phyloP scores from a whole-genome alignment of 1,140 invertebrate genomes.

The Caenorhabditis briggsae region DNA sequence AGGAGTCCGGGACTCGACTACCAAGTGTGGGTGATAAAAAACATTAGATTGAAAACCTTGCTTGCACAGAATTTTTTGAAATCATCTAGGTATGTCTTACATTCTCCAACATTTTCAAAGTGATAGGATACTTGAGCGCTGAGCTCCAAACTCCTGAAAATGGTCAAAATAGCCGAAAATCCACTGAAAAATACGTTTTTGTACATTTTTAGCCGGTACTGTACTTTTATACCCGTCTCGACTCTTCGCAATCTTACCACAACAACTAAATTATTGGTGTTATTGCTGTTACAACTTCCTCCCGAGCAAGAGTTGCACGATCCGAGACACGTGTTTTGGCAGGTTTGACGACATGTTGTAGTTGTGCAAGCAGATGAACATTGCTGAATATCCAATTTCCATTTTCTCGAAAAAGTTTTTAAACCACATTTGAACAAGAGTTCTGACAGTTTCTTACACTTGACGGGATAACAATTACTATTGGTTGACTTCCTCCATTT shows the following conservation, averaged over 20 bases:
- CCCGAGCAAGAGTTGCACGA: conserved; percentile 36
- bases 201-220: too few relatives aligned
- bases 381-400: neutral
- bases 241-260: conserved; percentile 10
- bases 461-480: conserved; percentile 27
- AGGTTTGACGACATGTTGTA: conserved; percentile 14
- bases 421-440: conserved; percentile 1
- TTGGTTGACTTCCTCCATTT: conserved; percentile 36
- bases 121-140: too few relatives aligned
- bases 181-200: too few relatives aligned
- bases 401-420: neutral
- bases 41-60: too few relatives aligned
- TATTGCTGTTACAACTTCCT: neutral
- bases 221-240: too few relatives aligned
- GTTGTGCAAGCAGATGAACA: conserved; percentile 35
- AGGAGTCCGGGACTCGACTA: too few relatives aligned
- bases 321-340: conserved; percentile 10
- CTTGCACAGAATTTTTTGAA: too few relatives aligned
- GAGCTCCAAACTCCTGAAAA: too few relatives aligned
- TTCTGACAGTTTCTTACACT: conserved; percentile 34
- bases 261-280: conserved; percentile 7
- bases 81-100: too few relatives aligned
- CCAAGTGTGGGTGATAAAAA: too few relatives aligned
- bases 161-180: too few relatives aligned
- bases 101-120: too few relatives aligned